A percentile compares a stretch with the other conserved stretches of the same genome.
phyloP scores from a whole-genome alignment of 1,140 invertebrate species.

The Drosophila nigromelanica region DNA sequence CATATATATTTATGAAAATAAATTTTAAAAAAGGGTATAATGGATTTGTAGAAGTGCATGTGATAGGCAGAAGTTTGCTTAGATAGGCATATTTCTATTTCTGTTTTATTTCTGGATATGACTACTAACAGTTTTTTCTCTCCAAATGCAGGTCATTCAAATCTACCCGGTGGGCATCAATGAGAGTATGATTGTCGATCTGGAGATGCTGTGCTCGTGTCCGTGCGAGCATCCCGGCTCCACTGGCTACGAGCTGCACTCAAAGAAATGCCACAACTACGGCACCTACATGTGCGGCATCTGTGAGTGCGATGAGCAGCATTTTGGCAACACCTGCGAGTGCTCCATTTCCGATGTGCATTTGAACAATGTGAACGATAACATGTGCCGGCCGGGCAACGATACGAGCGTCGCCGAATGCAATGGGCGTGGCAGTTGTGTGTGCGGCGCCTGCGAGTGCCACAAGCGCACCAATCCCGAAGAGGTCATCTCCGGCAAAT shows the following conservation, averaged over 20 bases:
- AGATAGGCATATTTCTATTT: too few relatives aligned
- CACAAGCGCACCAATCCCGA: conserved; percentile 85
- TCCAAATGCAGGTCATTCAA: conserved; percentile 85
- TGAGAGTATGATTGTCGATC: conserved; percentile 92
- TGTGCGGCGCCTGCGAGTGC: conserved; percentile 93
- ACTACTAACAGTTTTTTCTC: not conserved
- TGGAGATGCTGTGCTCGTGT: conserved; percentile 96
- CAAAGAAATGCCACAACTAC: conserved; percentile 86
- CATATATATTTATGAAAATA: too few relatives aligned
- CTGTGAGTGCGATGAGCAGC: conserved; percentile 91
- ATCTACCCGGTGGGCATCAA: conserved; percentile 97
- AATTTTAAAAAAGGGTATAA: too few relatives aligned
- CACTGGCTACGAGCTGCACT: conserved; percentile 85
- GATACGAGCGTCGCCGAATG: conserved; percentile 88
- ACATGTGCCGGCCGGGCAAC: conserved; percentile 90
- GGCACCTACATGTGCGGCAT: conserved; percentile 94
- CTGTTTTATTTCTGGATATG: too few relatives aligned
- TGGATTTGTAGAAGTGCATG: too few relatives aligned
- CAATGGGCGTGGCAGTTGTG: conserved; percentile 90
- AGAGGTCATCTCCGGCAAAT: conserved; percentile 89
- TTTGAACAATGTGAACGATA: conserved; percentile 72
- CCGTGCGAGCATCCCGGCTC: conserved; percentile 90
- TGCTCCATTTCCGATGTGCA: conserved; percentile 86
- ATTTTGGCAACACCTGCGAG: conserved; percentile 94
- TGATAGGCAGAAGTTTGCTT: too few relatives aligned